A percentile compares a stretch with the other conserved stretches of the same genome.
Evolutionary conservation across 2,113 vertebrate species (phyloP).

Genomic region (Cyanoderma ruficeps): DNA sequence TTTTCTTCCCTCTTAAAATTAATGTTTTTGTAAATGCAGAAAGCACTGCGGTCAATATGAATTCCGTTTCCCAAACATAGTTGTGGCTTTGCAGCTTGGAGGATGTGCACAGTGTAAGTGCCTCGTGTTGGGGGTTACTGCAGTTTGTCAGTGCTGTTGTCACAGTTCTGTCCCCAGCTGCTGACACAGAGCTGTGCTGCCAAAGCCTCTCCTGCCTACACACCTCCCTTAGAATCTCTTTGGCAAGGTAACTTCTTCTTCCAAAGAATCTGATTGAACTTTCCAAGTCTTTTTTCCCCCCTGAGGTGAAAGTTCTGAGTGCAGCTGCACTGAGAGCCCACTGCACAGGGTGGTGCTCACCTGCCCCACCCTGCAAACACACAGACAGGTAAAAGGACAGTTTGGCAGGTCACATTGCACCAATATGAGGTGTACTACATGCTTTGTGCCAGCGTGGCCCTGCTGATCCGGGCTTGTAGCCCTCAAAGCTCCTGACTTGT

Average conservation of each 20-base stretch:
- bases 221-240: not conserved
- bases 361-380: not conserved
- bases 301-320: rapidly evolving
- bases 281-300: not conserved
- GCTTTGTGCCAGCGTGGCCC: not conserved
- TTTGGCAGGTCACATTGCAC: not conserved
- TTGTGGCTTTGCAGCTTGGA: not conserved
- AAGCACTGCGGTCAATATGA: not conserved
- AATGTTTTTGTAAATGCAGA: not conserved
- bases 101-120: not conserved
- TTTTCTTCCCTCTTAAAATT: not conserved
- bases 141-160: not conserved
- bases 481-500: rapidly evolving
- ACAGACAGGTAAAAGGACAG: not conserved
- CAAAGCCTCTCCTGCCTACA: not conserved
- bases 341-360: not conserved
- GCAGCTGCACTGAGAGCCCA: not conserved
- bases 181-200: not conserved
- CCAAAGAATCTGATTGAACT: not conserved
- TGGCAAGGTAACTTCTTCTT: not conserved
- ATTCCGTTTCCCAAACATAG: not conserved
- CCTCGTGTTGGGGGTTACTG: not conserved
- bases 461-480: not conserved
- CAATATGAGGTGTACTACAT: not conserved
- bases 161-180: not conserved